Evolutionary conservation across 2,113 vertebrate species (phyloP).

Genomic region (Callocephalon fimbriatum): DNA sequence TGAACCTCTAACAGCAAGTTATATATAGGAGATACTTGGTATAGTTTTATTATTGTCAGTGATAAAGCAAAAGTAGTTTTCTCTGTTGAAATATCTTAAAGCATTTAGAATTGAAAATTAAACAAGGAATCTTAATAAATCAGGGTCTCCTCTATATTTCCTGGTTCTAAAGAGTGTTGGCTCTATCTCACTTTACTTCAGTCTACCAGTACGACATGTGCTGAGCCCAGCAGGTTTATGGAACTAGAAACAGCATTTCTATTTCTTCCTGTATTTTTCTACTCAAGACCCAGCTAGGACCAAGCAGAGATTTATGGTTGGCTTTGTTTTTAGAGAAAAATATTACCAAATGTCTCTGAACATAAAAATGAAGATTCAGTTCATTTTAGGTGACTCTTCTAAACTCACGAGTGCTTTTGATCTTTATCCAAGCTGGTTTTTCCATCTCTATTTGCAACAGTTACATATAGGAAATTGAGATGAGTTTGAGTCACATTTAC

Average conservation of each 20-base stretch:
- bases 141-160: background rate
- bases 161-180: background rate
- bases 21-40: background rate
- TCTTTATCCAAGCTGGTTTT: constrained; percentile 1
- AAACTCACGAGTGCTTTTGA: constrained; percentile 14
- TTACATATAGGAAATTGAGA: background rate
- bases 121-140: background rate
- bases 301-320: background rate
- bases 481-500: background rate
- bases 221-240: background rate
- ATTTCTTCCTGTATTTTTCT: background rate
- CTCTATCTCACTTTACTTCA: background rate
- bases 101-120: background rate
- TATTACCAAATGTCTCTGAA: background rate
- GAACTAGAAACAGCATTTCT: background rate
- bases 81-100: background rate
- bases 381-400: background rate
- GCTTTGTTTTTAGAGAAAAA: background rate
- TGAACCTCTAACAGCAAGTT: background rate
- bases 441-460: background rate
- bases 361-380: background rate
- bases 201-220: background rate
- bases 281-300: background rate
- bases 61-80: background rate
- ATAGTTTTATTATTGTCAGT: background rate